These are phyloP conservation scores for Agriopis aurantiaria DNA, from an alignment of 2,888 invertebrate genomes.

Conservation along the genomic window DNA sequence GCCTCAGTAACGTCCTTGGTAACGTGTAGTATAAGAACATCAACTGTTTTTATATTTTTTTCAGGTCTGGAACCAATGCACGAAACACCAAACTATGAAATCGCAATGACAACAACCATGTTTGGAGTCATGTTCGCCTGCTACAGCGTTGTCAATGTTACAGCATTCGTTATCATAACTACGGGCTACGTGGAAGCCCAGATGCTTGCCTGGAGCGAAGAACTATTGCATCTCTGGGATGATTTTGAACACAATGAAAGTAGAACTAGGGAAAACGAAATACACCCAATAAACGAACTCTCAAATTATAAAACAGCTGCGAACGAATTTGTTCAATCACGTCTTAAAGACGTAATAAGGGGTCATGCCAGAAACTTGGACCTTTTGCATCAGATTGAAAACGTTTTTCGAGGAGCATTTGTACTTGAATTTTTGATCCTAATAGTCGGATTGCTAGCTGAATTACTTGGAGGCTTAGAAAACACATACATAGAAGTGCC, in stretches of 20 bases:
- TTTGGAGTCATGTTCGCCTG: slow-evolving; percentile 51
- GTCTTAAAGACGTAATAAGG: slow-evolving; percentile 13
- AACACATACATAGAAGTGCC: slow-evolving; percentile 63
- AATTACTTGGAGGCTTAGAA: slow-evolving; percentile 59
- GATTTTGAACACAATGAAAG: slow-evolving; percentile 51
- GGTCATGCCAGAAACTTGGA: slow-evolving; percentile 38
- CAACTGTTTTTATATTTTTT: neutral
- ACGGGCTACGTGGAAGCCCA: slow-evolving; percentile 69
- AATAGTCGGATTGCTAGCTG: slow-evolving; percentile 52
- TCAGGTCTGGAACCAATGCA: slow-evolving; percentile 68
- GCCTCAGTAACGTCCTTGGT: neutral
- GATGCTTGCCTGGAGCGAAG: slow-evolving; percentile 63
- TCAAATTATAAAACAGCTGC: neutral
- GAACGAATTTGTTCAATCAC: slow-evolving; percentile 5
- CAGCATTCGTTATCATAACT: slow-evolving; percentile 60
- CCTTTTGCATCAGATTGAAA: slow-evolving; percentile 51
- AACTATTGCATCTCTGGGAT: slow-evolving; percentile 60
- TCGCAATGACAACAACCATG: slow-evolving; percentile 49
- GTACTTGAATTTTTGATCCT: slow-evolving; percentile 57
- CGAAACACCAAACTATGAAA: slow-evolving; percentile 66
- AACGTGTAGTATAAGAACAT: no score
- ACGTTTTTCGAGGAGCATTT: slow-evolving; percentile 55
- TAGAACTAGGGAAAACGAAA: neutral
- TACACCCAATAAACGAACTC: neutral
- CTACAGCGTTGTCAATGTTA: slow-evolving; percentile 60